Conservation (phyloP, 2,113 vertebrate species). For the Ceratotherium simum region DNA sequence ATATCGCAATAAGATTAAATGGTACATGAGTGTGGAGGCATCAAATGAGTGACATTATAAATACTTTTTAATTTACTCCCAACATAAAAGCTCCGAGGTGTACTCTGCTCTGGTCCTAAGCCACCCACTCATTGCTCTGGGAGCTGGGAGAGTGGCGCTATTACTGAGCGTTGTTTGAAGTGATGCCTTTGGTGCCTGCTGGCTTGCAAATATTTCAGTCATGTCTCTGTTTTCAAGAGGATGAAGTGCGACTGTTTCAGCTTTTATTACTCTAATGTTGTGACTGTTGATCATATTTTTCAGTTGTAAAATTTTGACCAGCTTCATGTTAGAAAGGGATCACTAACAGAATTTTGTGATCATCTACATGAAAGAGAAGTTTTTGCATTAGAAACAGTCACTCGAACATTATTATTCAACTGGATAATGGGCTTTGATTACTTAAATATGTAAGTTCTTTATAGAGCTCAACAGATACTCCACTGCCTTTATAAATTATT, state of each 20-base stretch:
- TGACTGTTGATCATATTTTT: constrained; percentile 55
- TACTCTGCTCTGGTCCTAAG: constrained; percentile 51
- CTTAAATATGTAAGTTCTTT: constrained; percentile 60
- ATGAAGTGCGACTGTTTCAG: not conserved
- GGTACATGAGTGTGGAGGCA: not conserved
- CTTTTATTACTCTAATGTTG: constrained; percentile 45
- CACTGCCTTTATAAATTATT: constrained; percentile 68
- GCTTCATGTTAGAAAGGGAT: constrained; percentile 65
- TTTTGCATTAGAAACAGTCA: constrained; percentile 63
- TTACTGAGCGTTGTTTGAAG: not conserved
- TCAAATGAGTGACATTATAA: constrained; percentile 45
- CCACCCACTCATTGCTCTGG: not conserved
- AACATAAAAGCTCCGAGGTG: constrained; percentile 52
- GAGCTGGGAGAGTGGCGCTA: not conserved
- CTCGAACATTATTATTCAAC: constrained; percentile 66
- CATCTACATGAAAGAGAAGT: constrained; percentile 53
- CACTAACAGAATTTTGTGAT: constrained; percentile 64
- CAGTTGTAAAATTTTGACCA: constrained; percentile 73
- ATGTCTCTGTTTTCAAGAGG: constrained; percentile 45
- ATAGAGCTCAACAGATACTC: constrained; percentile 39
- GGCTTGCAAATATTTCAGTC: constrained; percentile 50
- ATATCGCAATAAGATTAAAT: not conserved
- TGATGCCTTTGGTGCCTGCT: not conserved
- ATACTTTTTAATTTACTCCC: constrained; percentile 55
- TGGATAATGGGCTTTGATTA: constrained; percentile 68